phyloP scores from a whole-genome alignment of 2,113 vertebrate genomes.

The Macquaria ambigua region DNA sequence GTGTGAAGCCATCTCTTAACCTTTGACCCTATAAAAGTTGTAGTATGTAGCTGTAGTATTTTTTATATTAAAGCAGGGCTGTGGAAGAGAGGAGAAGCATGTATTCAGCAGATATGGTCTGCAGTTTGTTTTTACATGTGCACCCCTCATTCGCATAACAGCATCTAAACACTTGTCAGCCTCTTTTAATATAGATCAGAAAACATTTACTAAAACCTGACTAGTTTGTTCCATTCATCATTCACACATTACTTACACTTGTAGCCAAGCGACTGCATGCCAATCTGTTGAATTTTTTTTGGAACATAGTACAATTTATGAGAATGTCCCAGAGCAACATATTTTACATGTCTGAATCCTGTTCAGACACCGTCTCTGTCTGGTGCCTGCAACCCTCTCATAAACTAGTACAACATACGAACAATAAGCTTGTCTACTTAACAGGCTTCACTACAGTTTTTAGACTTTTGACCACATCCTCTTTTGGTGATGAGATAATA shows the following conservation, averaged over 20 bases:
- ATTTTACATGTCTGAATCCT: conserved; percentile 50
- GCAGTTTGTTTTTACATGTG: conserved; percentile 6
- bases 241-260: not conserved
- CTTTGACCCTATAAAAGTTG: conserved; percentile 47
- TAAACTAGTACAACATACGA: conserved; percentile 25
- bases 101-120: not conserved
- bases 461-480: not conserved
- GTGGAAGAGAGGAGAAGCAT: not conserved
- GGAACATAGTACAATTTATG: conserved; percentile 3
- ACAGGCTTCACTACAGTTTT: conserved; percentile 15
- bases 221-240: not conserved
- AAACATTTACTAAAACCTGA: not conserved
- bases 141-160: not conserved
- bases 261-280: not conserved
- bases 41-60: not conserved
- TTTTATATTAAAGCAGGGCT: not conserved
- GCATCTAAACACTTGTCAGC: conserved; percentile 12
- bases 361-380: conserved; percentile 39
- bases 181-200: not conserved
- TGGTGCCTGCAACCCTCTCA: conserved; percentile 18
- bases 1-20: conserved; percentile 58
- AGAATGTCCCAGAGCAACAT: conserved; percentile 39
- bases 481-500: not conserved
- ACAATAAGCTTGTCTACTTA: conserved; percentile 17
- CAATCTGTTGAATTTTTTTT: not conserved